Evolutionary conservation across 1,140 invertebrate genomes (phyloP).

Genomic region (Acarapis woodi): DNA sequence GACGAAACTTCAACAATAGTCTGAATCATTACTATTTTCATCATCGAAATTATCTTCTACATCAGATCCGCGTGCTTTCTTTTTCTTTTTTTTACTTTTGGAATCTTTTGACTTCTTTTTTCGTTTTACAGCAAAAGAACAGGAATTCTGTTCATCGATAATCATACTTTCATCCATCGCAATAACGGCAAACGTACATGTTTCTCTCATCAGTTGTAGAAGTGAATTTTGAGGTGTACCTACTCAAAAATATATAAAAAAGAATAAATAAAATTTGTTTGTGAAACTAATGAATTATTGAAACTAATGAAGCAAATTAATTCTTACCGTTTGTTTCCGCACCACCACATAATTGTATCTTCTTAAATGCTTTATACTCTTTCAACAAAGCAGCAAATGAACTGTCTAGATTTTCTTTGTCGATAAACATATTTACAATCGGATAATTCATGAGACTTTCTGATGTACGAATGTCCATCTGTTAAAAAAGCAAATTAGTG

Average conservation of each 20-base stretch:
- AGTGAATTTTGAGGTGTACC: no score
- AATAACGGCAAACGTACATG: no score
- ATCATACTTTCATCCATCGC: no score
- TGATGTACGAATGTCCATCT: neutral
- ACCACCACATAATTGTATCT: constrained; percentile 1
- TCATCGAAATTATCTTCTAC: neutral
- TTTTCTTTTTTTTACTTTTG: constrained; percentile 1
- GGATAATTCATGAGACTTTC: constrained; percentile 3
- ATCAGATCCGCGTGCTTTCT: neutral
- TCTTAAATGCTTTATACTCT: constrained; percentile 2
- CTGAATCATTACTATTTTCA: neutral
- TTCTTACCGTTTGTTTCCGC: no score
- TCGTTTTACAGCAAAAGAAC: neutral
- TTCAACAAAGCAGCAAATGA: neutral
- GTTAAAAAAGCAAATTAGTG: neutral
- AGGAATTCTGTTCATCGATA: no score
- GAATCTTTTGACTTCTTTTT: neutral
- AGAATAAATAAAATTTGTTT: no score
- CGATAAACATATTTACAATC: neutral
- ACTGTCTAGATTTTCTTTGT: neutral
- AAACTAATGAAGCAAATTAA: no score
- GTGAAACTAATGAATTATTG: no score
- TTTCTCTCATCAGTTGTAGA: no score
- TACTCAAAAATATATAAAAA: no score
- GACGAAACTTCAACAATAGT: neutral